A percentile compares a stretch with the other conserved stretches of the same genome.
Conservation (phyloP, 2,113 vertebrate genomes). For the Prionailurus bengalensis region DNA sequence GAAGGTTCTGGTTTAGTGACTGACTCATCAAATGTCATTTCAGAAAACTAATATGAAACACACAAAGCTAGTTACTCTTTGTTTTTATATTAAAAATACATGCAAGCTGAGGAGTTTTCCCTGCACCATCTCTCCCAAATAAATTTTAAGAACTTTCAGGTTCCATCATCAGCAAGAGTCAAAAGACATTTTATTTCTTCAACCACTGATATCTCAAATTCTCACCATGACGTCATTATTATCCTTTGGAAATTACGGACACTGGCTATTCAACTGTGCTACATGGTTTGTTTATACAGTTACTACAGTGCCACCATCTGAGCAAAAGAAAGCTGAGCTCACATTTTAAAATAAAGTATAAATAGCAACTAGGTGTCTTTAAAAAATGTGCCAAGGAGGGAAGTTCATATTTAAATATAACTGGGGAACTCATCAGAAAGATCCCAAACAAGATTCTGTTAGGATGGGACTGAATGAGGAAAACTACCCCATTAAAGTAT, state of each 20-base stretch:
- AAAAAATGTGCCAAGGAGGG: background rate
- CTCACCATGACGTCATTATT: background rate
- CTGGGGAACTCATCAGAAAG: slow-evolving; percentile 21
- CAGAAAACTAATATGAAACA: slow-evolving; percentile 48
- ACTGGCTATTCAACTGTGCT: background rate
- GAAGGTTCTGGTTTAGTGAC: slow-evolving; percentile 21
- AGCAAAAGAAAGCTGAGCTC: slow-evolving; percentile 47
- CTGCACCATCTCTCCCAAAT: background rate
- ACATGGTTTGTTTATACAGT: background rate
- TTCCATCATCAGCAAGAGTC: background rate
- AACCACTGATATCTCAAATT: background rate
- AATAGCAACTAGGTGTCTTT: background rate
- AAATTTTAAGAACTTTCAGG: slow-evolving; percentile 21
- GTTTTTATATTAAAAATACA: slow-evolving; percentile 55
- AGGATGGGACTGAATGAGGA: background rate
- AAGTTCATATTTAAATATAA: slow-evolving; percentile 41
- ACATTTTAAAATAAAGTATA: slow-evolving; percentile 36
- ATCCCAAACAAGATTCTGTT: slow-evolving; percentile 8
- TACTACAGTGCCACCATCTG: slow-evolving; percentile 1
- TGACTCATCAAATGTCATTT: slow-evolving; percentile 20
- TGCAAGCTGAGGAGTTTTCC: background rate
- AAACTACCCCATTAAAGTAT: background rate
- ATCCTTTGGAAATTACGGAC: background rate
- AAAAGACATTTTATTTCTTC: slow-evolving; percentile 35
- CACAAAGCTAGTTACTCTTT: background rate